A percentile compares a stretch with the other conserved stretches of the same genome.
phyloP scores from a whole-genome alignment of 37 sponge, comb jelly and placozoan species.

The Eunapius fragilis region DNA sequence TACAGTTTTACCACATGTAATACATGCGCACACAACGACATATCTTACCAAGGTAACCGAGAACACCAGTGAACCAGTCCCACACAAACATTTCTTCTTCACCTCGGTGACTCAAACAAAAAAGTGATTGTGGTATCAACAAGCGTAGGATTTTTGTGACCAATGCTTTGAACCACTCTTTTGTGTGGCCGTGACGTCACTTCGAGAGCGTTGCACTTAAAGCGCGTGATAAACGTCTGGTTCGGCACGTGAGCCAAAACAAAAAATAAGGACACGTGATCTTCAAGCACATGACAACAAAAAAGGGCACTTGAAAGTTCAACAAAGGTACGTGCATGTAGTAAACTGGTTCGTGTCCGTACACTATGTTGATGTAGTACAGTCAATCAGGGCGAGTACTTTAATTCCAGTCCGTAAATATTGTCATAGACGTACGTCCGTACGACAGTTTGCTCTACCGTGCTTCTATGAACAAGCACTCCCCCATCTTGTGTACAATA shows the following conservation, averaged over 20 bases:
- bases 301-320: background rate
- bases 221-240: background rate
- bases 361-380: too few relatives aligned
- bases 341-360: background rate
- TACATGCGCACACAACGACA: background rate
- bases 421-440: too few relatives aligned
- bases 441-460: too few relatives aligned
- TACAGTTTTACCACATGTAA: background rate
- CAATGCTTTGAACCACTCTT: background rate
- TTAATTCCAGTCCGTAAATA: too few relatives aligned
- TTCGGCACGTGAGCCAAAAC: background rate
- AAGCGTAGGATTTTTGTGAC: constrained; percentile 7
- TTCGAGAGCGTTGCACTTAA: constrained; percentile 21
- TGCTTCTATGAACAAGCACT: too few relatives aligned
- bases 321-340: background rate
- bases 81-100: constrained; percentile 68
- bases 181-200: constrained; percentile 35
- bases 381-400: too few relatives aligned
- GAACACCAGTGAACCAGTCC: constrained; percentile 85
- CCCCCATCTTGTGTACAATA: too few relatives aligned
- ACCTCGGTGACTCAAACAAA: background rate
- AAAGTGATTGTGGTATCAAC: constrained; percentile 12
- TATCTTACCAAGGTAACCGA: constrained; percentile 78
- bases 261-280: background rate
- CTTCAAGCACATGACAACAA: background rate